These are phyloP conservation scores for Paramormyrops hopkinsi DNA, from an alignment of 2,797 vertebrate species.

Conservation along the genomic window DNA sequence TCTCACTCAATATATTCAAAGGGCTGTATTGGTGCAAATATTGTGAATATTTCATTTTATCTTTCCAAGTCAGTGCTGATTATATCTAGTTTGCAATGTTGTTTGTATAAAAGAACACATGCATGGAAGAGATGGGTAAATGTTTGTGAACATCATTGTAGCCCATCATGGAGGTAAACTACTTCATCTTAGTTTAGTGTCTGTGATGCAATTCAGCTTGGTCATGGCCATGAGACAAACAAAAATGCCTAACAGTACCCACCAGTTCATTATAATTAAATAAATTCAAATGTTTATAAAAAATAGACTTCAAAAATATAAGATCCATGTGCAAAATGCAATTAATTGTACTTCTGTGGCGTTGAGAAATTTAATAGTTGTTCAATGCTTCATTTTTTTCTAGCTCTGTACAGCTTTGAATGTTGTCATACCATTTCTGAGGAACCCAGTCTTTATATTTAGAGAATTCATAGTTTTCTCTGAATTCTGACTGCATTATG, in stretches of 20 bases:
- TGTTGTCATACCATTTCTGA: neutral
- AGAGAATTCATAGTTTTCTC: constrained; percentile 50
- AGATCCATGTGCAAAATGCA: neutral
- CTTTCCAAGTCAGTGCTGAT: neutral
- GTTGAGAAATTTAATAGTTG: neutral
- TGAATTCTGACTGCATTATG: constrained; percentile 49
- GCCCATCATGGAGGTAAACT: neutral
- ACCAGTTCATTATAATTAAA: neutral
- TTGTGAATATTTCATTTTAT: neutral
- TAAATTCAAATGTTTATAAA: neutral
- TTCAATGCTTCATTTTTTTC: neutral
- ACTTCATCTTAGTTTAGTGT: neutral
- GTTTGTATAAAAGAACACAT: neutral
- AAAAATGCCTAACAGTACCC: neutral
- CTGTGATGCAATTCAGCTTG: neutral
- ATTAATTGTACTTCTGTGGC: neutral
- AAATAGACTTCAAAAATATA: neutral
- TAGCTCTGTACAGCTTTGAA: neutral
- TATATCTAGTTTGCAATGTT: neutral
- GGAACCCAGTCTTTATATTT: constrained; percentile 43
- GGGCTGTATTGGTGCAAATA: neutral
- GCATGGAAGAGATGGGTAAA: neutral
- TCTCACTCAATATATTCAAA: neutral
- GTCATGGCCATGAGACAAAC: neutral
- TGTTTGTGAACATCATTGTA: neutral